A percentile compares a stretch with the other conserved stretches of the same genome.
phyloP scores from a whole-genome alignment of 2,888 invertebrate genomes.

The Tinea trinotella region DNA sequence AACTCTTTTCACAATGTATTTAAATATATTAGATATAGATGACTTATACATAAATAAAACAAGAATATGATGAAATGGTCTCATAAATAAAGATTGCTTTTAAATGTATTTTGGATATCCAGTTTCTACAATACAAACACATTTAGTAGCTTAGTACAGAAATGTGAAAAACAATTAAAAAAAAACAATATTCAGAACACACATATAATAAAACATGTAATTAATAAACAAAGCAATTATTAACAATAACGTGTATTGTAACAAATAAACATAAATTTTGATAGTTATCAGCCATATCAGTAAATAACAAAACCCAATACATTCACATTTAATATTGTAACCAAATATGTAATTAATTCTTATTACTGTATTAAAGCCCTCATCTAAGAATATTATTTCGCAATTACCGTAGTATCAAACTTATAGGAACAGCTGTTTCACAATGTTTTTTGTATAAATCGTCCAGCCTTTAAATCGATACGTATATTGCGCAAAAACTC shows the following conservation, averaged over 20 bases:
- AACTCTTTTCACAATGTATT: too few relatives aligned
- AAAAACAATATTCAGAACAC: too few relatives aligned
- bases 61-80: too few relatives aligned
- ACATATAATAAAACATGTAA: too few relatives aligned
- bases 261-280: slow-evolving; percentile 22
- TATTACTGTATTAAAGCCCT: background rate
- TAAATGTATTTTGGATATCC: too few relatives aligned
- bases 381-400: background rate
- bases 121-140: too few relatives aligned
- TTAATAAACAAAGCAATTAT: slow-evolving; percentile 4
- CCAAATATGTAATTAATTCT: background rate
- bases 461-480: slow-evolving; percentile 51
- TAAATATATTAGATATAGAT: too few relatives aligned
- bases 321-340: background rate
- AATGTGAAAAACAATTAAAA: too few relatives aligned
- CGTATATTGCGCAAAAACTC: slow-evolving; percentile 68
- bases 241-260: slow-evolving; percentile 20
- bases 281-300: background rate
- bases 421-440: slow-evolving; percentile 61
- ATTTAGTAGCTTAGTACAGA: too few relatives aligned
- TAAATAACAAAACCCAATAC: background rate
- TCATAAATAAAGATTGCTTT: too few relatives aligned
- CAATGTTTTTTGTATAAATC: slow-evolving; percentile 31
- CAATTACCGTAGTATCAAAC: background rate
- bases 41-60: too few relatives aligned